Base-by-base conservation (phyloP, 2,113 vertebrate species). In the Micronycteris hirsuta region DNA sequence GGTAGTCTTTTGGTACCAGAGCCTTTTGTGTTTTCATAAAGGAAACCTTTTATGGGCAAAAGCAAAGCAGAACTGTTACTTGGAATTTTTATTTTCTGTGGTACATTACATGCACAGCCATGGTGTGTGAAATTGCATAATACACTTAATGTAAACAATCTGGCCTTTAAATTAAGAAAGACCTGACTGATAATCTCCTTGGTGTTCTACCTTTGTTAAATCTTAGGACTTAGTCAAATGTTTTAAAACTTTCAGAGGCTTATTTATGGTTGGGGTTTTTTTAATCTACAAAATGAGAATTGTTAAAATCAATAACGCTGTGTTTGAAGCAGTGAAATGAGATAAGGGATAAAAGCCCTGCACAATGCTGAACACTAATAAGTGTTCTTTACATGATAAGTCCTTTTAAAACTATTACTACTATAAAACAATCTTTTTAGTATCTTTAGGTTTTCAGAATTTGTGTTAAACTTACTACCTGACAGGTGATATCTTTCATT, bases 371-470 rank as follows among this genome's bases (percentile, higher is more conserved):
- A 19, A 20, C 33, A 7, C 10, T 67, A 24, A 3, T 38, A 28
- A 68, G 14, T 86, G 2, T 2, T 91, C 3, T 68, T 84, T 88
- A 54, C 6, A 22, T 63, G 77, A 24, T 56, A 58, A 4, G 4
- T 68, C 16, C 28, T 85, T 86, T 70, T 36, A 47, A 74, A 78
- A 67, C 22, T 36, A 9, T 47, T 65, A 16, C 68, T 63, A 33
- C 38, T 67, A 19, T 73, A 49, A 41, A 71, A 74, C 4, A 36
- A 3, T 83, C 33, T 54, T 26, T 70, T 4, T 26, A 33, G 7
- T 77, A 13, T 67, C 82, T 93, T 83, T 52, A 96, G 5, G 41
- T 89, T 93, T 91, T 96, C 54, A 89, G 43, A 94, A 93, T 95
- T 86, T 13, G 7, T 95, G 2, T 86, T 89, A 74, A 74, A 58